phyloP scores from a whole-genome alignment of 2,797 vertebrate species.

The Spinus pinus region DNA sequence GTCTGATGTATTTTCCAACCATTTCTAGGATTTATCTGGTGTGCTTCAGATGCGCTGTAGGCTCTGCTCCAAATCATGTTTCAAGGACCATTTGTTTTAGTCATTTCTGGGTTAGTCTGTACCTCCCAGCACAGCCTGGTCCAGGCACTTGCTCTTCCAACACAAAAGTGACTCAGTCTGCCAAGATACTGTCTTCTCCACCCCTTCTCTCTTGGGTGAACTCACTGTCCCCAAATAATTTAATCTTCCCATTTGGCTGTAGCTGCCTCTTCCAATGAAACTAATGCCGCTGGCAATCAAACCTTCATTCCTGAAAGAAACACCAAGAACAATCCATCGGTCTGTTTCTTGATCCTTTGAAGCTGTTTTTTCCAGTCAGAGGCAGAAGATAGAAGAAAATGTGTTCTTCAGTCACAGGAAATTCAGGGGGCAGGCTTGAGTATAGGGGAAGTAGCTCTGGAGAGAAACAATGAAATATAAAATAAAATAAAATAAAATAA shows the following conservation, averaged over 20 bases:
- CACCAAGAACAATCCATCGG: background rate
- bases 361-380: background rate
- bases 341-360: background rate
- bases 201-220: constrained; percentile 34
- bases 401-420: background rate
- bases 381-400: background rate
- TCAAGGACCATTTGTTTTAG: constrained; percentile 51
- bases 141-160: constrained; percentile 21
- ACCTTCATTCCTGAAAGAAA: constrained; percentile 39
- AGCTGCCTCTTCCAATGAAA: constrained; percentile 19
- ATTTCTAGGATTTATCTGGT: constrained; percentile 50
- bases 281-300: constrained; percentile 25
- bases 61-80: constrained; percentile 40
- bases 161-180: background rate
- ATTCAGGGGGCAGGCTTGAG: background rate
- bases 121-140: constrained; percentile 3
- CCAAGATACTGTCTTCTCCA: constrained; percentile 31
- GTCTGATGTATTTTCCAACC: background rate
- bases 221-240: constrained; percentile 16
- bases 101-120: constrained; percentile 2
- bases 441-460: background rate
- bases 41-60: background rate
- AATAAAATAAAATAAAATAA: background rate
- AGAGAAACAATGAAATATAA: background rate
- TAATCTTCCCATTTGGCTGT: constrained; percentile 27